phyloP scores from a whole-genome alignment of 2,113 vertebrate genomes.

The Cyphomyrus discorhynchus region DNA sequence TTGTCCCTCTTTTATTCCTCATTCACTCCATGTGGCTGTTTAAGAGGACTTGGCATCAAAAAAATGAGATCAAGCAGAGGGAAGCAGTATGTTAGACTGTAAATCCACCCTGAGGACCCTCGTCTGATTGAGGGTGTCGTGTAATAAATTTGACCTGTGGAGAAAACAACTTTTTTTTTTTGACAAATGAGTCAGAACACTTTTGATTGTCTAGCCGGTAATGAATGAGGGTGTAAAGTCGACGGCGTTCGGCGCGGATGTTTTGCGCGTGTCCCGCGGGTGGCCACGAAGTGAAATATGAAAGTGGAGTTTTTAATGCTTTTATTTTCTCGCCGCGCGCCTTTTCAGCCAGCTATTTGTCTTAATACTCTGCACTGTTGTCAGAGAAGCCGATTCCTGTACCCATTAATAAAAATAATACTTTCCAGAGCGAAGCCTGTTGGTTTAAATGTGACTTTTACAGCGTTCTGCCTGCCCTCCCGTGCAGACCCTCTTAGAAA shows the following conservation, averaged over 20 bases:
- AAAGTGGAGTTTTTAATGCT: constrained; percentile 41
- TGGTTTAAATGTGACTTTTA: constrained; percentile 63
- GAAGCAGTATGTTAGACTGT: constrained; percentile 19
- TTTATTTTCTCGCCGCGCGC: constrained; percentile 57
- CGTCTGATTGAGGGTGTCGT: constrained; percentile 24
- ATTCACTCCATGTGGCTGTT: neutral
- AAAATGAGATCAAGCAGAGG: constrained; percentile 34
- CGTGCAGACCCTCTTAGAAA: too few relatives aligned
- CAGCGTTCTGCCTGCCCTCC: constrained; percentile 31
- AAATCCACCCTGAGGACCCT: constrained; percentile 35
- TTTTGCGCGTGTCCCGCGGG: constrained; percentile 18
- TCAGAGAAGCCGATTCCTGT: constrained; percentile 65
- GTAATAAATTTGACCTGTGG: constrained; percentile 56
- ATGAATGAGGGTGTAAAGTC: constrained; percentile 69
- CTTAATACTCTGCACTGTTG: constrained; percentile 65
- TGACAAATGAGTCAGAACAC: constrained; percentile 71
- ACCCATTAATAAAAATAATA: constrained; percentile 73
- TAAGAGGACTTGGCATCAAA: neutral
- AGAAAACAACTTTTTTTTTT: constrained; percentile 39
- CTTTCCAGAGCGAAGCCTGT: constrained; percentile 61
- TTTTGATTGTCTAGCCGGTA: constrained; percentile 65
- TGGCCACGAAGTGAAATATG: constrained; percentile 63
- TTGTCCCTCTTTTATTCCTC: neutral
- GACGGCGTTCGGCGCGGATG: constrained; percentile 52
- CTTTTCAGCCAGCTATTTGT: constrained; percentile 61